These are phyloP conservation scores for Morone saxatilis DNA, from an alignment of 2,113 vertebrate species.

Conservation along the genomic window DNA sequence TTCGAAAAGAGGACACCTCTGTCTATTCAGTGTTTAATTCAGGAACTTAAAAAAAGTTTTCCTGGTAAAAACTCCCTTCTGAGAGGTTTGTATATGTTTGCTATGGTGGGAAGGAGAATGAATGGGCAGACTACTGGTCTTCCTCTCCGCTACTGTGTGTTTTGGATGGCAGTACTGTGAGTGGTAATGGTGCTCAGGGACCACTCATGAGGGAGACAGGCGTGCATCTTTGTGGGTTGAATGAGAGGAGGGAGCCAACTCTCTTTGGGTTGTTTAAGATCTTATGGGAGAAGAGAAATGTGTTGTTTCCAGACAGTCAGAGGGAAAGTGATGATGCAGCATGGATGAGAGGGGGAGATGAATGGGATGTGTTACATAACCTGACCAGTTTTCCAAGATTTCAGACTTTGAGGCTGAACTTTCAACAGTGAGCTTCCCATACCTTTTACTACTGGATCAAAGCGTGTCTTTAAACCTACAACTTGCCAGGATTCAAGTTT, in stretches of 20 bases:
- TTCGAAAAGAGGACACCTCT: conserved; percentile 25
- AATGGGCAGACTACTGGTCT: conserved; percentile 47
- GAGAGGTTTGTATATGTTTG: conserved; percentile 14
- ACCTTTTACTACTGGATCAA: conserved; percentile 36
- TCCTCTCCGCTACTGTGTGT: conserved; percentile 60
- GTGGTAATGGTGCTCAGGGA: conserved; percentile 64
- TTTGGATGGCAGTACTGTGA: conserved; percentile 66
- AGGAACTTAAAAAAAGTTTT: conserved; percentile 11
- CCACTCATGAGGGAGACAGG: conserved; percentile 66
- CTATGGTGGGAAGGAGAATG: conserved; percentile 24
- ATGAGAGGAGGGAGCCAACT: conserved; percentile 68
- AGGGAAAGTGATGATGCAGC: conserved; percentile 82
- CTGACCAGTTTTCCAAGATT: conserved; percentile 75
- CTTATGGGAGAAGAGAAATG: conserved; percentile 79
- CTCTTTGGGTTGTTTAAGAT: conserved; percentile 76
- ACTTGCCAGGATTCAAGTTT: conserved; percentile 12
- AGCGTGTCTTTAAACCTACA: not conserved
- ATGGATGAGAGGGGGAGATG: conserved; percentile 76
- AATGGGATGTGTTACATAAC: conserved; percentile 82
- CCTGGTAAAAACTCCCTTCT: conserved; percentile 5
- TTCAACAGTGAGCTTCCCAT: conserved; percentile 54
- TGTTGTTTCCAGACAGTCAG: conserved; percentile 81
- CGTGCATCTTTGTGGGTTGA: conserved; percentile 78
- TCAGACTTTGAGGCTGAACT: conserved; percentile 42
- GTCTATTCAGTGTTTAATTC: not conserved